Evolutionary conservation across 2,888 invertebrate species (phyloP).

Genomic region (Dicyrtomina minuta): DNA sequence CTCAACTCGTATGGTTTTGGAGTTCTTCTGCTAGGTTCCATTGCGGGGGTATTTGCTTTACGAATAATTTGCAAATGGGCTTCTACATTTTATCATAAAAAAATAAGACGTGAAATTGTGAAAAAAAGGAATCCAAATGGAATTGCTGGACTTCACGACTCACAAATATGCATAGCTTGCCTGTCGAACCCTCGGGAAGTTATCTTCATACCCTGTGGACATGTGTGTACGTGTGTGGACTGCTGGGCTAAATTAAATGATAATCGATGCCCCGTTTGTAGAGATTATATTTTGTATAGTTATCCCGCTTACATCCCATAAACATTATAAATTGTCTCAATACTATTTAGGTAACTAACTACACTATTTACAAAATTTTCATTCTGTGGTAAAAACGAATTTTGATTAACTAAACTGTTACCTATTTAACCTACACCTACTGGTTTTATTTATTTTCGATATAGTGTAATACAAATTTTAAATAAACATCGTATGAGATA

Average conservation of each 20-base stretch:
- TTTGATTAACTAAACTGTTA: no score
- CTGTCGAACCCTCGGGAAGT: conserved; percentile 25
- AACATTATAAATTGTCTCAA: not conserved
- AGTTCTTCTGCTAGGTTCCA: not conserved
- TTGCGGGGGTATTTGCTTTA: conserved; percentile 5
- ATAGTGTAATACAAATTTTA: no score
- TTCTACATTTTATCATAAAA: not conserved
- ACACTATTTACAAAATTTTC: no score
- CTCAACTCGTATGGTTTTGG: conserved; percentile 1
- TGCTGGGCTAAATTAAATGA: conserved; percentile 21
- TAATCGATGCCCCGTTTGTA: conserved; percentile 20
- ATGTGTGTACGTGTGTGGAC: conserved; percentile 27
- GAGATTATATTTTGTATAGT: conserved; percentile 18
- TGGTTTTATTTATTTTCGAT: no score
- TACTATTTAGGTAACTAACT: no score
- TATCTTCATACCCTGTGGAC: conserved; percentile 23
- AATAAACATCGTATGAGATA: no score
- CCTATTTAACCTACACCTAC: no score
- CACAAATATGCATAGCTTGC: conserved; percentile 29
- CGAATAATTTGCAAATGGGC: conserved; percentile 4
- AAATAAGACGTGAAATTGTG: conserved; percentile 11
- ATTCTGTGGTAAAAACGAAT: no score
- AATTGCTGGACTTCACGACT: conserved; percentile 21
- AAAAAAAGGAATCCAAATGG: conserved; percentile 24
- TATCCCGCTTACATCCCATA: conserved; percentile 26